Evolutionary conservation across 2,113 vertebrate species (phyloP), one percentile per base, ranked within the genome.

Genomic region (Saguinus midas): DNA sequence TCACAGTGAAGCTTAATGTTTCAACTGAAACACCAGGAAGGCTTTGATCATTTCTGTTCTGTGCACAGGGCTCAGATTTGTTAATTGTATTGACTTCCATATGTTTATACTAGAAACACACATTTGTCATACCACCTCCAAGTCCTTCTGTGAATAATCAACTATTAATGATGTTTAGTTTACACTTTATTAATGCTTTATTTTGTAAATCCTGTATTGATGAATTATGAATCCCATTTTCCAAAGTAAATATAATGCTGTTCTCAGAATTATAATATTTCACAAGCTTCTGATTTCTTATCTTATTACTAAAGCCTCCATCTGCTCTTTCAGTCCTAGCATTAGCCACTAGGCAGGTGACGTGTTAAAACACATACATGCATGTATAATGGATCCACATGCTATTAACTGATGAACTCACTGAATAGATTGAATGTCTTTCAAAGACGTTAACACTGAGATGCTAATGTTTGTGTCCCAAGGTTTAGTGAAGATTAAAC

Each of bases 21-120:
- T 96, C 87, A 55, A 64, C 64, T 94, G 91, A 97, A 95, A 91
- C 88, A 72, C 72, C 23, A 75, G 94, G 94, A 98, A 98, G 29
- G 52, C 75, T 94, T 92, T 91, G 84, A 97, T 98, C 94, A 87
- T 66, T 50, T 68, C 91, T 96, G 76, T 97, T 87, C 89, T 43
- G 95, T 43, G 10, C 82, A 80, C 0, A 0, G 95, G 87, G 76
- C 87, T 97, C 92, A 97, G 96, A 96, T 97, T 95, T 98, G 97
- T 98, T 96, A 92, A 89, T 94, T 98, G 91, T 98, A 91, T 97
- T 97, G 91, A 94, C 92, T 97, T 98, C 96, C 95, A 91, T 88
- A 97, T 97, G 91, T 97, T 97, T 97, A 97, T 45, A 96, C 90
- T 95, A 68, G 95, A 97, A 98, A 88, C 90, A 97, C 95, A 35